A percentile compares a stretch with the other conserved stretches of the same genome.
These are phyloP conservation scores for Mionectes macconnelli DNA, from an alignment of 2,113 vertebrate species.

Conservation along the genomic window DNA sequence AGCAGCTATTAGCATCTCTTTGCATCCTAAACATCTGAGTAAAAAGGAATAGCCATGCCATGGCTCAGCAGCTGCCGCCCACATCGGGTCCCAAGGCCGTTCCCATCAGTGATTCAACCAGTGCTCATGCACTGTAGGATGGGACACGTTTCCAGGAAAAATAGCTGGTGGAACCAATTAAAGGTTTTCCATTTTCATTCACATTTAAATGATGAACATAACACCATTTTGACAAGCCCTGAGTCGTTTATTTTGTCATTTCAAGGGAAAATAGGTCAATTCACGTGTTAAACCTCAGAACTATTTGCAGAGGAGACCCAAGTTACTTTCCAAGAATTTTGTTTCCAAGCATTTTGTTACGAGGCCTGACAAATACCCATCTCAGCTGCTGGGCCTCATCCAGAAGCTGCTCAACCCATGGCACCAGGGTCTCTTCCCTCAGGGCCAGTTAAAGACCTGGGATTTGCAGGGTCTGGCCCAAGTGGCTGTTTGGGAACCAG, in stretches of 20 bases:
- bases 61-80: neutral
- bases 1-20: neutral
- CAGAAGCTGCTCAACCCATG: neutral
- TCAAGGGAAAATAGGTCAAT: neutral
- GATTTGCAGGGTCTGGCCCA: neutral
- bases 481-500: neutral
- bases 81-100: neutral
- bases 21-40: neutral
- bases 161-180: neutral
- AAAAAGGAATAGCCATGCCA: neutral
- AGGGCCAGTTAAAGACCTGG: fast-evolving
- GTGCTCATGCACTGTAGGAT: fast-evolving
- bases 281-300: neutral
- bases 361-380: neutral
- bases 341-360: neutral
- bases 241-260: neutral
- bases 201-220: neutral
- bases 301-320: neutral
- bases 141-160: neutral
- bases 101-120: neutral
- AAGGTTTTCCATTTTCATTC: neutral
- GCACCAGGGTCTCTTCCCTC: neutral
- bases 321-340: neutral
- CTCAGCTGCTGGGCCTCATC: neutral
- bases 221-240: fast-evolving